Evolutionary conservation across 2,888 invertebrate species (phyloP).

Genomic region (Hecatera dysodea): DNA sequence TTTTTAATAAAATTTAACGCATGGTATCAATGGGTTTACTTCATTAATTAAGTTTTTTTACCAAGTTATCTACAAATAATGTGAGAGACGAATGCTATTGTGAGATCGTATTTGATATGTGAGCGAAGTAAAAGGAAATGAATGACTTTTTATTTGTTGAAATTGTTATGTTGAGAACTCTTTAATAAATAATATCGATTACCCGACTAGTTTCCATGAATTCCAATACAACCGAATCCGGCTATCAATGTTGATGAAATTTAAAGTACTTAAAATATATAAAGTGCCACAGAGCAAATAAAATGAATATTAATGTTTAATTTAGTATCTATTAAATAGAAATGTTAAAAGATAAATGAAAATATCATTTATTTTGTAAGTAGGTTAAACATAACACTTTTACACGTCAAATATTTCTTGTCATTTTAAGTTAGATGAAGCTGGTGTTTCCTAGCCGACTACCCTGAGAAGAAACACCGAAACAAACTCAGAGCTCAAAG

Average conservation of each 20-base stretch:
- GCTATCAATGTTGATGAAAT: not conserved
- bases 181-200: not conserved
- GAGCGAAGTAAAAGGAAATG: not conserved
- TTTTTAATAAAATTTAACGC: slow-evolving; percentile 3
- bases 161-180: not conserved
- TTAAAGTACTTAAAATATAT: slow-evolving; percentile 8
- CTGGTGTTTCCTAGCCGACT: too few species aligned
- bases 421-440: too few species aligned
- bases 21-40: not conserved
- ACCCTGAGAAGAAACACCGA: too few species aligned
- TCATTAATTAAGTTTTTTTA: not conserved
- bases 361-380: too few species aligned
- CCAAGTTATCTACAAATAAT: not conserved
- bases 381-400: too few species aligned
- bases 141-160: not conserved
- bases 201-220: not conserved
- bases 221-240: not conserved
- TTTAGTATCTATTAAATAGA: slow-evolving; percentile 6
- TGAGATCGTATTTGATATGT: not conserved
- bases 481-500: too few species aligned
- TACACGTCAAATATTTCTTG: too few species aligned
- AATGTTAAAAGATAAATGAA: too few species aligned
- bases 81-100: not conserved
- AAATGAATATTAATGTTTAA: slow-evolving; percentile 23
- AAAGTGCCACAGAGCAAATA: not conserved